Base-by-base conservation (phyloP, 1,140 invertebrate genomes). In the Caligus rogercresseyi region DNA sequence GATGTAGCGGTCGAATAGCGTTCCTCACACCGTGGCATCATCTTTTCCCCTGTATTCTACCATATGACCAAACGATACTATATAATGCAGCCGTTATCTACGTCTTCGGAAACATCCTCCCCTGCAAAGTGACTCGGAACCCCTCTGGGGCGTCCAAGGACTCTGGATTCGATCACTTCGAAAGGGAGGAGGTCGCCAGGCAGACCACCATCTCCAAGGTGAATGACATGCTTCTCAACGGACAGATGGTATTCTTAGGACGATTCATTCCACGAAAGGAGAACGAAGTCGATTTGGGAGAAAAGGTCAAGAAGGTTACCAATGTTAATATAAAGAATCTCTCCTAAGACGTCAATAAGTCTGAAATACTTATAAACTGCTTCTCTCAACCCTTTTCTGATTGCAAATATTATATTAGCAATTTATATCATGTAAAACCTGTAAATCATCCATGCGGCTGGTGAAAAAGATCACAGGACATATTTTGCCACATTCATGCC, bases 251-350 rank as follows among this genome's bases (percentile, higher is more conserved):
- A 54, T 98, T 93, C 75, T 95, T 98, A 64, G 96, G 96, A 63
- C 85, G 89, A 74, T 99, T 99, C 75, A 91, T 98, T 73, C 91
- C 94, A 51, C 87, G 93, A 69, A 92, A 76, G 70, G 94, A 98
- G 78, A 87, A 95, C 66, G 88, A 97, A 77, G 93, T 95, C 81
- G 87, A 94, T 78, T 77, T 98, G 52, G 96, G 96, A 68, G 93
- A 98, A 71, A 91, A 94, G 71, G 88, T 90, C 51, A 95, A 96
- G 72, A 80, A 90, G 31, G 99, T 96, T 77, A 99, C 94, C 55
- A 99, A 99, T 74, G 94, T 99, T 0, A 99, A 97, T 73, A 86
- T 99, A 2, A 99, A 99, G 74, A 98, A 99, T 74, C 96, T 99
- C 74, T 87, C 85, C 43, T 93, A 98, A 70, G 88, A 95, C 61